These are phyloP conservation scores for Gastracanthus pulcherrimus DNA, from an alignment of 2,888 invertebrate genomes.

Conservation along the genomic window DNA sequence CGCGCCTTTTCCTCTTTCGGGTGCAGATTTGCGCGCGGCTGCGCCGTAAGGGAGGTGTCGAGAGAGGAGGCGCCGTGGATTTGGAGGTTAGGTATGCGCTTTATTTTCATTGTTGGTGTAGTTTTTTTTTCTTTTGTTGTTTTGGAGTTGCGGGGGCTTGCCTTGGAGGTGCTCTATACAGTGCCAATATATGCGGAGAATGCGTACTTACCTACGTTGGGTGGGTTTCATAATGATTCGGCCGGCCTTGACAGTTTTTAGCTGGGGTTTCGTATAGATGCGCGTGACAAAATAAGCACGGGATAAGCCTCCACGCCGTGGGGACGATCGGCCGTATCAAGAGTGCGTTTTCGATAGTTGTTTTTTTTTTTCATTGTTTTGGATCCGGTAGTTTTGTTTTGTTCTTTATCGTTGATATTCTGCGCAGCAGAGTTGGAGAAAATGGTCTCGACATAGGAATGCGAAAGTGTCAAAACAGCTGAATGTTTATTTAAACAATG, in stretches of 20 bases:
- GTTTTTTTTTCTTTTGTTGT: not conserved
- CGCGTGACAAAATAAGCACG: not conserved
- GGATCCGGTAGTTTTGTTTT: not conserved
- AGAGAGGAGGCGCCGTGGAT: no score
- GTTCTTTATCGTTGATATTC: no score
- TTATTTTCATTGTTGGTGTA: constrained; percentile 26
- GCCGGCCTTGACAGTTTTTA: constrained; percentile 25
- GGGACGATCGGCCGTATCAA: not conserved
- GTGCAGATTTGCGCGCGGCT: no score
- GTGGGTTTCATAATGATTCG: constrained; percentile 38
- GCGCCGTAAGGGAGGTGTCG: not conserved
- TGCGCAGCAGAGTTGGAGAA: no score
- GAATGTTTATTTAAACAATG: no score
- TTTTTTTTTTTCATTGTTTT: not conserved
- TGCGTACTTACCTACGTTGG: not conserved
- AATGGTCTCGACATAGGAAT: no score
- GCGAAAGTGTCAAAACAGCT: no score
- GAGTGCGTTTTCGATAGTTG: not conserved
- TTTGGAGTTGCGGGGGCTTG: constrained; percentile 3
- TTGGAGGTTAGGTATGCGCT: constrained; percentile 36
- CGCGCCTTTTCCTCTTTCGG: not conserved
- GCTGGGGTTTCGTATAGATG: not conserved
- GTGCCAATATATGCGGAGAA: not conserved
- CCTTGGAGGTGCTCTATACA: not conserved
- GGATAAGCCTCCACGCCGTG: not conserved